Conservation (phyloP, 1,140 invertebrate species). For the Orchesella cincta region DNA sequence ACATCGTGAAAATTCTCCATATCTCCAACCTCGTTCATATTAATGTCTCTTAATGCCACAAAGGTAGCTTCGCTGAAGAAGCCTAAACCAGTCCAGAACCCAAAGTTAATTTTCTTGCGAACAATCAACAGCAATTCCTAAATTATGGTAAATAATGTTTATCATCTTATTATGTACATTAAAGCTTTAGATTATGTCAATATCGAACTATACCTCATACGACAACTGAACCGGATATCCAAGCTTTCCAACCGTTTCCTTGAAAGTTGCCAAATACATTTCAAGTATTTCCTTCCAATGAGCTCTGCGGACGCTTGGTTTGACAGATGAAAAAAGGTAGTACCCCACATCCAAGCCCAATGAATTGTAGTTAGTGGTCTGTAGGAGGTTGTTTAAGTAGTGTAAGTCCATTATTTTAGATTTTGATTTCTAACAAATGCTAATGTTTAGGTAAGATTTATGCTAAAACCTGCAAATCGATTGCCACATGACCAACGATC, state of each 20-base stretch:
- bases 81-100: background rate
- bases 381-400: background rate
- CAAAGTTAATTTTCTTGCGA: background rate
- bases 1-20: no score
- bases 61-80: no score
- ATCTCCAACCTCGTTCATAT: no score
- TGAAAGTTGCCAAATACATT: background rate
- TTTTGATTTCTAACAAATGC: background rate
- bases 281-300: background rate
- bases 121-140: background rate
- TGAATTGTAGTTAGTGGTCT: background rate
- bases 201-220: slow-evolving; percentile 1
- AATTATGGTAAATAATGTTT: background rate
- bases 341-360: background rate
- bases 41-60: no score
- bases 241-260: background rate
- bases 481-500: background rate
- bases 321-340: background rate
- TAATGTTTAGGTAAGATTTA: background rate
- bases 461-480: slow-evolving; percentile 3
- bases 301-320: background rate
- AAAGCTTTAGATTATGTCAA: background rate
- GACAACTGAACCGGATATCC: background rate
- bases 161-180: background rate
- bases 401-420: background rate